Evolutionary conservation across 30 jellyfish, hydroid and myxozoan genomes (phyloP).

Genomic region (Nemopilema nomurai): DNA sequence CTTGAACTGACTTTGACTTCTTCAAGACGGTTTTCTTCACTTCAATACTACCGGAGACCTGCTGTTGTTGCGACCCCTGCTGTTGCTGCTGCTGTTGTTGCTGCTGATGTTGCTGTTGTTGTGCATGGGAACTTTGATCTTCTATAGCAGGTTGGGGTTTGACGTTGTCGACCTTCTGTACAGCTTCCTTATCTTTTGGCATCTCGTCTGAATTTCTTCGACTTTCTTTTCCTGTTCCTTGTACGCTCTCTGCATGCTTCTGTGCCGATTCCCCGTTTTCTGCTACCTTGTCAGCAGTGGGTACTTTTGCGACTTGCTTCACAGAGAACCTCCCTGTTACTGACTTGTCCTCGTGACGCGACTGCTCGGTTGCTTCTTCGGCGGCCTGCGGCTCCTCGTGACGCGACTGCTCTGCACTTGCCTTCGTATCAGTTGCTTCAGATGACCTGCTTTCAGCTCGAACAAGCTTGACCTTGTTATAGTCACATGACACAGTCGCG

Average conservation of each 20-base stretch:
- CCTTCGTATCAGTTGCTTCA: not conserved
- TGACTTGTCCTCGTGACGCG: not conserved
- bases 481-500: constrained; percentile 21
- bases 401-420: not conserved
- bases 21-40: not conserved
- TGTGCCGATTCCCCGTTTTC: not conserved
- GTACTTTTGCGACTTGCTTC: not conserved
- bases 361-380: not conserved
- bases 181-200: not conserved
- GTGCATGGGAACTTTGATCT: not conserved
- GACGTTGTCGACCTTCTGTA: not conserved
- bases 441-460: constrained; percentile 35
- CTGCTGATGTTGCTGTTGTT: too few species aligned
- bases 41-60: not conserved
- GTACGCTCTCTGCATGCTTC: not conserved
- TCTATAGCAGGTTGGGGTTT: not conserved
- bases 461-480: constrained; percentile 3
- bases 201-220: not conserved
- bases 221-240: not conserved
- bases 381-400: not conserved
- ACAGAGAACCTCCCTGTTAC: constrained; percentile 52
- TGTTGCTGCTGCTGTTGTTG: too few species aligned
- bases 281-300: not conserved
- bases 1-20: not conserved
- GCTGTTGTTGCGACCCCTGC: too few species aligned